phyloP scores from a whole-genome alignment of 2,113 vertebrate genomes.

The Proteles cristata region DNA sequence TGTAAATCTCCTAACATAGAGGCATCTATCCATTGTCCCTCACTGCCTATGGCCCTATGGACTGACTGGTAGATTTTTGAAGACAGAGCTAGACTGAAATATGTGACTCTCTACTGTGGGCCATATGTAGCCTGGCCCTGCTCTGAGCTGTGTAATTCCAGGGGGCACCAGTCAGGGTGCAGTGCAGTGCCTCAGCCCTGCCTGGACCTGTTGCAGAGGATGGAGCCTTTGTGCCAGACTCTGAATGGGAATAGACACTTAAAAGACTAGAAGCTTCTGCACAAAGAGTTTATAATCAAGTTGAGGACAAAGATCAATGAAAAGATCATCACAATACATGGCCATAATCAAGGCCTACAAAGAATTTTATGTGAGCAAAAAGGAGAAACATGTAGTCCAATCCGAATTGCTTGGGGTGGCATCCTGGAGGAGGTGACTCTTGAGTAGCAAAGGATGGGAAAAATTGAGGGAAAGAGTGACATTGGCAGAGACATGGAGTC shows the following conservation, averaged over 20 bases:
- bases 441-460: not conserved
- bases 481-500: not conserved
- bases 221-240: not conserved
- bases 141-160: not conserved
- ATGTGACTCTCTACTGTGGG: not conserved
- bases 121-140: not conserved
- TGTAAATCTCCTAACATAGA: not conserved
- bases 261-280: not conserved
- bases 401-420: not conserved
- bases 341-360: not conserved
- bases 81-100: not conserved
- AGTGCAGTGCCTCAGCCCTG: not conserved
- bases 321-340: not conserved
- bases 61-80: not conserved
- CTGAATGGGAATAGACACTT: not conserved
- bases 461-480: not conserved
- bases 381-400: not conserved
- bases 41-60: not conserved
- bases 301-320: not conserved
- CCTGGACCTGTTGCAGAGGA: not conserved
- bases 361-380: not conserved
- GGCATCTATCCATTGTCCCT: not conserved
- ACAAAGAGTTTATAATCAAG: not conserved
- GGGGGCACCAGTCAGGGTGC: too few species aligned
- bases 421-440: not conserved